Evolutionary conservation across 2,888 invertebrate genomes (phyloP).

Genomic region (Pammene fasciana): DNA sequence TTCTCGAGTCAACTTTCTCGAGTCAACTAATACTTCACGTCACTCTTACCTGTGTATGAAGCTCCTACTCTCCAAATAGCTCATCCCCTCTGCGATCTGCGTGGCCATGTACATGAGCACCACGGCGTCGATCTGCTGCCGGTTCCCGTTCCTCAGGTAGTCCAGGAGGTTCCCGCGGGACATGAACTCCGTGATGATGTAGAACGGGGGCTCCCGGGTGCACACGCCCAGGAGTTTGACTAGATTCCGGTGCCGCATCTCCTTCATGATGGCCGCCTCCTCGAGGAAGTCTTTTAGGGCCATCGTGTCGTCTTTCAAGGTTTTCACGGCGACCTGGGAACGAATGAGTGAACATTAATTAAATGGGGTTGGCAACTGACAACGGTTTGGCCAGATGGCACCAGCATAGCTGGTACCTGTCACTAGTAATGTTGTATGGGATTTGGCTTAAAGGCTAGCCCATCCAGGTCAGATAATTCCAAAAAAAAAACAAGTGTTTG

Average conservation of each 20-base stretch:
- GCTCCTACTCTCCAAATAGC: constrained; percentile 96
- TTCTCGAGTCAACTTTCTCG: too few species aligned
- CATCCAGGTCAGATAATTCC: too few species aligned
- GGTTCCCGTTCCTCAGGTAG: constrained; percentile 94
- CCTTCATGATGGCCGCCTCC: constrained; percentile 99
- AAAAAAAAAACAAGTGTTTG: too few species aligned
- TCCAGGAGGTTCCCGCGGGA: constrained; percentile 98
- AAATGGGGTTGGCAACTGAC: too few species aligned
- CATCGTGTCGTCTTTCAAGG: constrained; percentile 99
- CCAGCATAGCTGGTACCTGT: too few species aligned
- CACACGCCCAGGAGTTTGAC: constrained; percentile 99
- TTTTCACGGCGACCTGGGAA: constrained; percentile 96
- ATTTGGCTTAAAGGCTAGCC: too few species aligned
- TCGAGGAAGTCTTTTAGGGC: constrained; percentile 99
- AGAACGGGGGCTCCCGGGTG: constrained; percentile 99
- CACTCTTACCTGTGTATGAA: constrained; percentile 92
- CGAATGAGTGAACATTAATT: too few species aligned
- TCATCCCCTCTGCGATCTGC: constrained; percentile 99
- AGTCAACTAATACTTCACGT: too few species aligned
- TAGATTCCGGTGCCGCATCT: constrained; percentile 99
- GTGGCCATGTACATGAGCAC: constrained; percentile 99
- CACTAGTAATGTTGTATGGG: too few species aligned
- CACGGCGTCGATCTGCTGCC: constrained; percentile 95
- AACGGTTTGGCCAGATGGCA: too few species aligned
- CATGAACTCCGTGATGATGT: constrained; percentile 99